These are phyloP conservation scores for Megaceryle maxima DNA, from an alignment of 2,113 vertebrate species.

Conservation along the genomic window DNA sequence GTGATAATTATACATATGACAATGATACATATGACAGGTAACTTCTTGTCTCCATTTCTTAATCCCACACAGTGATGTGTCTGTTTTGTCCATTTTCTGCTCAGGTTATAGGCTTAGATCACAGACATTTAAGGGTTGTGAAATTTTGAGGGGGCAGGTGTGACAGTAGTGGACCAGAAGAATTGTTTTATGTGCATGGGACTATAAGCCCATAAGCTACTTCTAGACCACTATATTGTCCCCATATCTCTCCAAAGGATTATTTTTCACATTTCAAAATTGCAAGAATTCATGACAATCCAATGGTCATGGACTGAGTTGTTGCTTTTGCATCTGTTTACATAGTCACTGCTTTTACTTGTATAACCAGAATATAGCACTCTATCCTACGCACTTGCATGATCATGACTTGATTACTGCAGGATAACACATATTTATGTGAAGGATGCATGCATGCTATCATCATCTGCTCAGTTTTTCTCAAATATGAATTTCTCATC, in stretches of 20 bases:
- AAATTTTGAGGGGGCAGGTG: not conserved
- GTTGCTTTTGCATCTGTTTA: not conserved
- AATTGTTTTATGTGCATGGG: not conserved
- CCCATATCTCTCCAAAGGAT: not conserved
- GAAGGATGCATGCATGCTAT: not conserved
- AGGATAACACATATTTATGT: not conserved
- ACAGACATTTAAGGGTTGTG: not conserved
- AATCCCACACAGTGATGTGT: not conserved
- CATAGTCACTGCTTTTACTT: not conserved
- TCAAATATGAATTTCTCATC: not conserved
- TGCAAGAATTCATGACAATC: not conserved
- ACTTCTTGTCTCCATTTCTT: slow-evolving; percentile 12
- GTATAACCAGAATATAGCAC: not conserved
- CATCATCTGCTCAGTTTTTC: not conserved
- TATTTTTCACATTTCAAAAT: not conserved
- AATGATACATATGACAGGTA: not conserved
- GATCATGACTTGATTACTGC: not conserved
- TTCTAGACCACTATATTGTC: not conserved
- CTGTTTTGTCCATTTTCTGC: not conserved
- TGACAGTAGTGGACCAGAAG: not conserved
- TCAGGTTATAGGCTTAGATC: not conserved
- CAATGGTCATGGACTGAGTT: not conserved
- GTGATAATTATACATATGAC: not conserved
- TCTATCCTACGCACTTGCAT: not conserved
- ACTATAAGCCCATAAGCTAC: not conserved